Evolutionary conservation across 2,888 invertebrate genomes (phyloP).

Genomic region (Mallateleia sp.): DNA sequence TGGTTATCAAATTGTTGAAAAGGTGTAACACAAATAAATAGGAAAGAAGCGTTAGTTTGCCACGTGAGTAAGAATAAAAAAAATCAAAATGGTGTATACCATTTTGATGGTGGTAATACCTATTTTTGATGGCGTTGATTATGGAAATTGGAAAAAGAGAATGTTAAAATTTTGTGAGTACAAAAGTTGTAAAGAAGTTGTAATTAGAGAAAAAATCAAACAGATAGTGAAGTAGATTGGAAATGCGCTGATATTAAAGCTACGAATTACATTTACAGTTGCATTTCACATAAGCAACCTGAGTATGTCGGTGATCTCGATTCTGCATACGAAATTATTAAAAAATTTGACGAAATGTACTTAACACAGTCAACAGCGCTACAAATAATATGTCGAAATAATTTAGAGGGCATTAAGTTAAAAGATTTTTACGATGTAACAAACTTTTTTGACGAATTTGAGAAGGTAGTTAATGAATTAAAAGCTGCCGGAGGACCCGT

Average conservation of each 20-base stretch:
- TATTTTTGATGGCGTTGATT: conserved; percentile 73
- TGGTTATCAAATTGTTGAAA: too few species aligned
- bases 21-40: too few species aligned
- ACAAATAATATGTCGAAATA: conserved; percentile 71
- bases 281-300: conserved; percentile 54
- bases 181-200: conserved; percentile 60
- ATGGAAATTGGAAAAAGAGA: conserved; percentile 71
- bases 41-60: too few species aligned
- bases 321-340: conserved; percentile 66
- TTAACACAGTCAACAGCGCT: conserved; percentile 73
- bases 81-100: too few species aligned
- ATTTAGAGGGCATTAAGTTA: conserved; percentile 67
- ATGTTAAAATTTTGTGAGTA: conserved; percentile 52
- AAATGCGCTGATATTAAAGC: conserved; percentile 37
- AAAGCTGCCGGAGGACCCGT: conserved; percentile 56
- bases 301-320: conserved; percentile 63
- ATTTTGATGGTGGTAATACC: too few species aligned
- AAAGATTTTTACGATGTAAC: conserved; percentile 72
- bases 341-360: conserved; percentile 78
- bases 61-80: too few species aligned
- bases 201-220: conserved; percentile 15
- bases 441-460: conserved; percentile 79
- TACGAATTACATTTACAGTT: conserved; percentile 29
- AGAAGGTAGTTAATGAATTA: conserved; percentile 78
- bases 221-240: conserved; percentile 48